Evolutionary conservation across 2,888 invertebrate species (phyloP), one percentile per base, ranked within the genome.

Genomic region (Epirrita christyi): DNA sequence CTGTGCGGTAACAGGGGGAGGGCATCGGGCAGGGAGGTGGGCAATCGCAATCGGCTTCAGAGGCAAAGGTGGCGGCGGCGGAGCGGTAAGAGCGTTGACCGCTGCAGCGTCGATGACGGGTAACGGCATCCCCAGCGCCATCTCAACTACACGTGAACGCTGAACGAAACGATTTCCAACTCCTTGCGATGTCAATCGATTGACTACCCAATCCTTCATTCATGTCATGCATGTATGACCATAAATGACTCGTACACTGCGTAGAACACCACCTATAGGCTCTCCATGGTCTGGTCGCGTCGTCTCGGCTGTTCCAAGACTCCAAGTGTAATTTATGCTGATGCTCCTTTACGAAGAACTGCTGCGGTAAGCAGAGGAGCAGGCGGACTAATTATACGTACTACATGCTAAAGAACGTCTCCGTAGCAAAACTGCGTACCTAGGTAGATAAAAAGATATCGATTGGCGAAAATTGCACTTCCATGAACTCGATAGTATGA

Each of bases 41-140:
- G 7, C 28, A 32, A 6, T 38, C 38, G 27, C 28, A 32, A 7
- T 38, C 34, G 27, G 14, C 42, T 14, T 55, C 8, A 2, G 78
- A 36, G 34, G 8, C 44, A 21, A 40, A 80, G 82, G 81, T 81
- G 83, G 79, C 81, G 82, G 81, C 80, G 83, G 79, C 81, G 81
- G 73, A 85, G 81, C 87, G 85, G 81, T 75, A 81, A 84, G 90
- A 82, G 83, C 89, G 80, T 76, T 88, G 90, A 89, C 89, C 89
- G 83, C 72, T 68, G 59, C 66, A 67, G 63, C 61, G 59, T 67
- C 62, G 64, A 58, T 59, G 64, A 59, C 58, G 67, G 64, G 64
- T 86, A 86, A 86, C 88, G 88, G 87, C 80, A 83, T 5, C 32
- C 7, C 73, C 71, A 73, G 81, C 77, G 80, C 73, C 75, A 67